These are phyloP conservation scores for Listronotus oregonensis DNA, from an alignment of 1,140 invertebrate genomes.

Conservation along the genomic window DNA sequence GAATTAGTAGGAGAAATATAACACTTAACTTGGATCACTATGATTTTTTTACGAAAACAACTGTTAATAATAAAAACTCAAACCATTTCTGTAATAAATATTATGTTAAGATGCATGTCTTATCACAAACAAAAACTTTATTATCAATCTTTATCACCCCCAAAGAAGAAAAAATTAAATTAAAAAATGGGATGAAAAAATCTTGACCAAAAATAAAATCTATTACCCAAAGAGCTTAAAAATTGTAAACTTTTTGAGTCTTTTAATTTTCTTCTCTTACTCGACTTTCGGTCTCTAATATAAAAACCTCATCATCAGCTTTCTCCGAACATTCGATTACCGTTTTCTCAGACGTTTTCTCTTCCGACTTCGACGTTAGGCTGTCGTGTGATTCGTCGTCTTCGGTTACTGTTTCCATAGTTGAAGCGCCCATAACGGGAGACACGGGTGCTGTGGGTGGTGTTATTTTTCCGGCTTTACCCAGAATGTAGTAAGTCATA, in stretches of 20 bases:
- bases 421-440: slow-evolving; percentile 38
- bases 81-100: too few relatives aligned
- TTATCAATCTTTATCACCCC: too few relatives aligned
- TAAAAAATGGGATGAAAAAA: too few relatives aligned
- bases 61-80: too few relatives aligned
- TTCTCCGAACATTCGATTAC: slow-evolving; percentile 52
- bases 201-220: not conserved
- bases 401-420: slow-evolving; percentile 51
- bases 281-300: slow-evolving; percentile 36
- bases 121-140: too few relatives aligned
- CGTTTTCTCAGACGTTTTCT: slow-evolving; percentile 53
- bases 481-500: slow-evolving; percentile 90
- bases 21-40: too few relatives aligned
- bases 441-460: slow-evolving; percentile 51
- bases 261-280: slow-evolving; percentile 35
- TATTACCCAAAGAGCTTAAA: slow-evolving; percentile 29
- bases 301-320: slow-evolving; percentile 47
- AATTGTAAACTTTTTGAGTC: slow-evolving; percentile 36
- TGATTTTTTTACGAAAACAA: too few relatives aligned
- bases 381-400: slow-evolving; percentile 52
- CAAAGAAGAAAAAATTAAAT: too few relatives aligned
- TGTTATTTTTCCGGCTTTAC: slow-evolving; percentile 69
- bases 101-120: too few relatives aligned
- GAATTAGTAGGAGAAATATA: too few relatives aligned
- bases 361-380: slow-evolving; percentile 51